Conservation (phyloP, 2,888 invertebrate genomes). For the Volucella zonaria region DNA sequence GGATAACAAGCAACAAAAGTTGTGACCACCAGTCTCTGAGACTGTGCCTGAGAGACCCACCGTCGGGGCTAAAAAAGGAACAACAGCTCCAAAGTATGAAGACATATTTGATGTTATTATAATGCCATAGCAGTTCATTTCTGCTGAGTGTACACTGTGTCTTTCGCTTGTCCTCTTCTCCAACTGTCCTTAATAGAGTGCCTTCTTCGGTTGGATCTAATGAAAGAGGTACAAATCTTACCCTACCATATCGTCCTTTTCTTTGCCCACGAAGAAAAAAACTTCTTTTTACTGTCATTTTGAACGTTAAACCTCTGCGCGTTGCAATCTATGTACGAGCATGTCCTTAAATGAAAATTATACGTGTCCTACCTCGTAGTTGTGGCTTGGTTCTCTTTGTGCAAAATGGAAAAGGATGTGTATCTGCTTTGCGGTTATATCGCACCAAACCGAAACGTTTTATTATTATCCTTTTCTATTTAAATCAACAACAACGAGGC, state of each 20-base stretch:
- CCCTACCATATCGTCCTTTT: constrained; percentile 18
- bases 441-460: constrained; percentile 67
- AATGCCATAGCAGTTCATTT: constrained; percentile 72
- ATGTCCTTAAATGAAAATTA: constrained; percentile 68
- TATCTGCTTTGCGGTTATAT: constrained; percentile 70
- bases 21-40: constrained; percentile 41
- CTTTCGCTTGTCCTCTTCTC: constrained; percentile 50
- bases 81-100: constrained; percentile 50
- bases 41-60: constrained; percentile 7
- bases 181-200: constrained; percentile 63
- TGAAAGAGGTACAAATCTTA: constrained; percentile 54
- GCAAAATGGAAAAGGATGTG: constrained; percentile 69
- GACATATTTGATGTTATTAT: constrained; percentile 74
- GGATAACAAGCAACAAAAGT: constrained; percentile 74
- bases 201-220: constrained; percentile 68
- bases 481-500: constrained; percentile 41
- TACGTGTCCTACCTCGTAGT: constrained; percentile 50
- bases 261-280: neutral
- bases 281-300: constrained; percentile 9
- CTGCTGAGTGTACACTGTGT: constrained; percentile 13
- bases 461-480: constrained; percentile 57
- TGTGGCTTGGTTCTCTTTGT: constrained; percentile 19
- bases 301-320: constrained; percentile 28
- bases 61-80: constrained; percentile 34
- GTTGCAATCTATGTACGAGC: constrained; percentile 1